A percentile compares a stretch with the other conserved stretches of the same genome.
These are phyloP conservation scores for Mormyrops boulengeri DNA, from an alignment of 2,797 vertebrate species.

Conservation along the genomic window DNA sequence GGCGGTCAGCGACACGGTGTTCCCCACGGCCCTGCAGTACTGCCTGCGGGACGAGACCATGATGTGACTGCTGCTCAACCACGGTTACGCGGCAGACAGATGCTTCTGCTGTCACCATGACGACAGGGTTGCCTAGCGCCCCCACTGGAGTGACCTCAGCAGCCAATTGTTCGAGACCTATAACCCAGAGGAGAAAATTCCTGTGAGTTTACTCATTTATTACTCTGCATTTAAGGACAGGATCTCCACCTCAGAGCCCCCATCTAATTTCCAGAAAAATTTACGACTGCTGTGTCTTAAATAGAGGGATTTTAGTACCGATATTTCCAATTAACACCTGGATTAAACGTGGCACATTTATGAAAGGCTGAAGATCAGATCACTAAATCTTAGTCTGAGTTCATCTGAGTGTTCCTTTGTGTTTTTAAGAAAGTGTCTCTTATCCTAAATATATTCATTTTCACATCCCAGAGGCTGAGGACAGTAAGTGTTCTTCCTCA, in stretches of 20 bases:
- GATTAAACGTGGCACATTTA: neutral
- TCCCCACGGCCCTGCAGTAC: constrained; percentile 81
- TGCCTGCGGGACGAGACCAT: constrained; percentile 78
- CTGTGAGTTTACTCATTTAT: constrained; percentile 38
- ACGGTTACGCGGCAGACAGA: constrained; percentile 66
- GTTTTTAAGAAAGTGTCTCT: neutral
- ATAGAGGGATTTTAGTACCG: neutral
- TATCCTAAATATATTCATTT: neutral
- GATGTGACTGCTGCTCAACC: constrained; percentile 77
- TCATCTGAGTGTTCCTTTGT: neutral
- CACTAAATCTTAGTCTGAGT: neutral
- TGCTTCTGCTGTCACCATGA: constrained; percentile 77
- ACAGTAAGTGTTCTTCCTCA: neutral
- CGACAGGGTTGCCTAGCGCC: constrained; percentile 28
- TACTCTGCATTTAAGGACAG: neutral
- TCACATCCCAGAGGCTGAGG: neutral
- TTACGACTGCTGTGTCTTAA: neutral
- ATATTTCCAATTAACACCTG: neutral
- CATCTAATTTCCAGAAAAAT: neutral
- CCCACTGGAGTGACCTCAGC: neutral
- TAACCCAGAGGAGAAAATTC: constrained; percentile 35
- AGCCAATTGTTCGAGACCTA: neutral
- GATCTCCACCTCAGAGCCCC: neutral
- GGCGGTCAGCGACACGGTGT: constrained; percentile 70
- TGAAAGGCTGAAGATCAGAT: neutral